Evolutionary conservation across 2,113 vertebrate genomes (phyloP).

Genomic region (Lasiurus borealis): DNA sequence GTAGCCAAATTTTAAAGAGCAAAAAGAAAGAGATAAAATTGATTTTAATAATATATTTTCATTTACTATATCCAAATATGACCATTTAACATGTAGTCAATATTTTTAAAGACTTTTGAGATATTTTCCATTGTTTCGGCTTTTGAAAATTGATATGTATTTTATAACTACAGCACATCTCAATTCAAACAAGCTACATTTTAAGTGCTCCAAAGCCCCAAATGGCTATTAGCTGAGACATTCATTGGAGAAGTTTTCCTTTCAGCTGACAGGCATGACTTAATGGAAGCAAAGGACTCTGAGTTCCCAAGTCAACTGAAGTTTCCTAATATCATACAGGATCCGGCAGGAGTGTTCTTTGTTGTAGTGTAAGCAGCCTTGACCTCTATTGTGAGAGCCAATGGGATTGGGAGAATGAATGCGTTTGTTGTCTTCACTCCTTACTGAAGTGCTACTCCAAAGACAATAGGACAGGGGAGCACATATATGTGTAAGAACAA

Average conservation of each 20-base stretch:
- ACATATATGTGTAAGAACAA: conserved; percentile 24
- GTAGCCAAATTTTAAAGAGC: conserved; percentile 39
- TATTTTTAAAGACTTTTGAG: conserved; percentile 2
- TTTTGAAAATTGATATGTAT: conserved; percentile 32
- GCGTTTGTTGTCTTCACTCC: background rate
- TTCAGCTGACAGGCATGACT: background rate
- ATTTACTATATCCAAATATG: conserved; percentile 19
- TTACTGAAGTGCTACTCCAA: conserved; percentile 38
- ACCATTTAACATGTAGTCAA: conserved; percentile 20
- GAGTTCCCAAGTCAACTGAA: background rate
- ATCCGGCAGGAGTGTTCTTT: conserved; percentile 22
- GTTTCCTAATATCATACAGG: background rate
- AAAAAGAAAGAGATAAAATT: conserved; percentile 33
- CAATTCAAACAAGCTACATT: conserved; percentile 50
- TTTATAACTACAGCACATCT: background rate
- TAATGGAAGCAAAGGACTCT: conserved; percentile 6
- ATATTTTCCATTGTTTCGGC: conserved; percentile 8
- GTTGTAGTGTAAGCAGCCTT: background rate
- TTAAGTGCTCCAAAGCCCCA: background rate
- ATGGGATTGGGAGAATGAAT: background rate
- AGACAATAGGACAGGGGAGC: background rate
- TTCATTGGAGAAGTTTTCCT: conserved; percentile 47
- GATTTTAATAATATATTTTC: conserved; percentile 27
- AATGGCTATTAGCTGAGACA: background rate
- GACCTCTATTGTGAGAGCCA: conserved; percentile 44